phyloP scores from a whole-genome alignment of 2,113 vertebrate genomes.

The Chaetops frenatus region DNA sequence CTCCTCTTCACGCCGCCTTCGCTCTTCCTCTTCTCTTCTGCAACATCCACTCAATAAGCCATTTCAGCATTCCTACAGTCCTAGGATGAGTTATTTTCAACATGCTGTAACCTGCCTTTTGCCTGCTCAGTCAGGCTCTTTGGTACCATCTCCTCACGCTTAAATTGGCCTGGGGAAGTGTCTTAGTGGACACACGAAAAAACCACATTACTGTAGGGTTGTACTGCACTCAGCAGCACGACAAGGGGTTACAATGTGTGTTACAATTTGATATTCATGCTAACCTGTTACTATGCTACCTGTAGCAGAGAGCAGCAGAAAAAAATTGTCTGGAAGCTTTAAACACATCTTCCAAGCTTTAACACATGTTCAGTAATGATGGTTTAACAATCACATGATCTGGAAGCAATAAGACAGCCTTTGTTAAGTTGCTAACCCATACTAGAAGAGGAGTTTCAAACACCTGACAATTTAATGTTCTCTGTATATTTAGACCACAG shows the following conservation, averaged over 20 bases:
- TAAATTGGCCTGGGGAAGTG: neutral
- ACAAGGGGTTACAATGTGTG: neutral
- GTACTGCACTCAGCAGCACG: neutral
- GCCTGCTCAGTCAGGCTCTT: neutral
- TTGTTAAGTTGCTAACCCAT: neutral
- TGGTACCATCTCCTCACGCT: neutral
- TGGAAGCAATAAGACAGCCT: neutral
- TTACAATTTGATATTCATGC: neutral
- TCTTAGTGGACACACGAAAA: neutral
- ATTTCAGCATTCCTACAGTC: neutral
- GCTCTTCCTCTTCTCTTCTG: constrained; percentile 93
- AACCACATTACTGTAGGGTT: neutral
- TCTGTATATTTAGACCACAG: neutral
- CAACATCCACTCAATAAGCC: constrained; percentile 20
- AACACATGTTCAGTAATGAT: neutral
- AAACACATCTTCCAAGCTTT: neutral
- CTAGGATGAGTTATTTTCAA: neutral
- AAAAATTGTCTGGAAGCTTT: neutral
- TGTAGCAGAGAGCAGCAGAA: neutral
- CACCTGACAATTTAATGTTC: neutral
- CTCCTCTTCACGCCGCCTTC: constrained; percentile 84
- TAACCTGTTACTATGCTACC: neutral
- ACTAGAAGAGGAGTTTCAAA: neutral
- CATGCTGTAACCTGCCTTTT: neutral
- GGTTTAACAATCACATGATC: neutral